Conservation (phyloP, 2,113 vertebrate species). For the Trematocara marginatum region DNA sequence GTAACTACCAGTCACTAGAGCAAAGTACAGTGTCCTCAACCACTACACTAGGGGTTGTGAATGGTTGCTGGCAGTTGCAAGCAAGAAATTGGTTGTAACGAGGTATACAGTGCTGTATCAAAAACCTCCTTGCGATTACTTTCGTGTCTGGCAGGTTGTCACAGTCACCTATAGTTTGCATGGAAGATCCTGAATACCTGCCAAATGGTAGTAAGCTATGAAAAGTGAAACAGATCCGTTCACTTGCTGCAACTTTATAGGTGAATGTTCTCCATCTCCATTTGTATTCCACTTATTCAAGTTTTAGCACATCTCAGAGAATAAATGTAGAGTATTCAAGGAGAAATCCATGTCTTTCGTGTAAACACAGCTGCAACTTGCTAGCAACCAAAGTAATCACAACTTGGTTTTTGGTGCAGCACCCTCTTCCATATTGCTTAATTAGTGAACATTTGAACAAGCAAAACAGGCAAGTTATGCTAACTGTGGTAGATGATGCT, state of each 20-base stretch:
- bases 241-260: background rate
- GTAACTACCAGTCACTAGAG: background rate
- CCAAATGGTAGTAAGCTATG: background rate
- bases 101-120: background rate
- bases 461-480: too few species aligned
- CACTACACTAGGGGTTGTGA: background rate
- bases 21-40: background rate
- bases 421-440: too few species aligned
- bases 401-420: too few species aligned
- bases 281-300: background rate
- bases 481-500: too few species aligned
- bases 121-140: background rate
- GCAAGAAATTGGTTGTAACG: background rate
- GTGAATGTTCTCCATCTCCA: background rate
- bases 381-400: too few species aligned
- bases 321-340: background rate
- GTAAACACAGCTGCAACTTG: background rate
- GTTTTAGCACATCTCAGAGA: background rate
- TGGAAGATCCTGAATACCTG: background rate
- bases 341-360: accelerated
- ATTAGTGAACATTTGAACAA: too few species aligned
- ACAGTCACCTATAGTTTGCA: background rate
- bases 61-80: background rate
- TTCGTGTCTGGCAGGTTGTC: background rate
- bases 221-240: background rate